Conservation (phyloP, 2,797 vertebrate species). For the Hylomyscus alleni region DNA sequence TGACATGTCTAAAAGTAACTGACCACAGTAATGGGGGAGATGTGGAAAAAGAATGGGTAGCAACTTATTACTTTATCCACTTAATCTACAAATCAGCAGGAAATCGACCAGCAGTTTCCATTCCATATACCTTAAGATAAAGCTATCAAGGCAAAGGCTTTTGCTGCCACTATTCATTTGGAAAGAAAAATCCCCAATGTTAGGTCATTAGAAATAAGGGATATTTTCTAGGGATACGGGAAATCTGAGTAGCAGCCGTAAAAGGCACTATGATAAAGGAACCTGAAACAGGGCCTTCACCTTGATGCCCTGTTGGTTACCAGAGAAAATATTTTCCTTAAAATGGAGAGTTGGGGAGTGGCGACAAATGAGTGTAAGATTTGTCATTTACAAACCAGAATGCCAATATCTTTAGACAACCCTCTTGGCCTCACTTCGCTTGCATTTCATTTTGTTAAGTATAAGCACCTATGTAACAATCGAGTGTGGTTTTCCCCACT, state of each 20-base stretch:
- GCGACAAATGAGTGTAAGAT: conserved; percentile 48
- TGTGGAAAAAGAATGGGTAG: background rate
- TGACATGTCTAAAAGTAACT: conserved; percentile 73
- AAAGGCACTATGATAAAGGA: background rate
- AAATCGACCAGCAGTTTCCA: conserved; percentile 55
- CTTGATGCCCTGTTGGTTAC: conserved; percentile 38
- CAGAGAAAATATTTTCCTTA: conserved; percentile 49
- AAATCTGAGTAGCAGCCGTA: conserved; percentile 60
- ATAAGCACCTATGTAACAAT: background rate
- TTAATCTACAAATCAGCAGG: conserved; percentile 66
- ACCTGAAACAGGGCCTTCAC: background rate
- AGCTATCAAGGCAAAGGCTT: conserved; percentile 53
- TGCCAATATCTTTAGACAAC: background rate
- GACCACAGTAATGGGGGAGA: background rate
- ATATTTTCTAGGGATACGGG: conserved; percentile 55
- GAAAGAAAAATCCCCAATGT: conserved; percentile 66
- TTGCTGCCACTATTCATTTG: conserved; percentile 68
- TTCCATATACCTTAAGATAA: conserved; percentile 73
- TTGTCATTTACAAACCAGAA: background rate
- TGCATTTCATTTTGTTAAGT: conserved; percentile 40
- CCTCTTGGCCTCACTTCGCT: background rate
- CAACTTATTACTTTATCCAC: conserved; percentile 59
- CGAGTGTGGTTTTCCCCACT: background rate
- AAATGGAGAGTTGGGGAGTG: background rate
- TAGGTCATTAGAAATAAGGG: background rate